Evolutionary conservation across 2,113 vertebrate species (phyloP), one percentile per base, ranked within the genome.

Genomic region (Pangasianodon gigas): DNA sequence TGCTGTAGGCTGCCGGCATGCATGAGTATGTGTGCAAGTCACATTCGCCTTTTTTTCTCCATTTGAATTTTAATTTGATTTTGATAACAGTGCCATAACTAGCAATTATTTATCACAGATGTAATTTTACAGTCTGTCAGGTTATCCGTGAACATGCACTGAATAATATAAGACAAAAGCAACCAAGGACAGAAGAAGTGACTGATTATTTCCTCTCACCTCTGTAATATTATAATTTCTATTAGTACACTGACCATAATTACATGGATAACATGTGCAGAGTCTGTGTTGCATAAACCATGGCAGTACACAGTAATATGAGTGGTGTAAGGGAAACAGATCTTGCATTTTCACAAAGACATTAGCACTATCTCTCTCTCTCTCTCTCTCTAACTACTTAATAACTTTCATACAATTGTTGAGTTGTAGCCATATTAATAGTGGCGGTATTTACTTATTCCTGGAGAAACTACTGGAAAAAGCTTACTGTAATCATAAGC

Each of bases 61-160:
- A 84, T 87, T 85, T 89, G 62, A 90, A 88, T 93, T 88, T 90
- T 84, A 87, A 92, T 87, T 85, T 87, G 87, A 87, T 83, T 89
- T 92, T 92, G 89, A 90, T 91, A 91, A 89, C 56, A 86, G 37
- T 51, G 29, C 65, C 85, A 90, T 92, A 91, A 69, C 84, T 75
- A 90, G 89, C 89, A 90, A 90, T 90, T 91, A 91, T 87, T 90
- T 90, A 91, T 84, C 58, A 90, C 89, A 90, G 58, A 90, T 91
- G 81, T 89, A 91, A 91, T 92, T 89, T 81, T 90, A 88, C 85
- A 86, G 88, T 86, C 90, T 91, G 86, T 86, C 81, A 83, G 52
- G 84, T 87, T 90, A 86, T 91, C 83, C 87, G 81, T 51, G 88
- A 90, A 89, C 80, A 83, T 65, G 80, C 75, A 69, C 88, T 88